These are phyloP conservation scores for Orthonyx spaldingii DNA, from an alignment of 2,113 vertebrate genomes.

Conservation along the genomic window DNA sequence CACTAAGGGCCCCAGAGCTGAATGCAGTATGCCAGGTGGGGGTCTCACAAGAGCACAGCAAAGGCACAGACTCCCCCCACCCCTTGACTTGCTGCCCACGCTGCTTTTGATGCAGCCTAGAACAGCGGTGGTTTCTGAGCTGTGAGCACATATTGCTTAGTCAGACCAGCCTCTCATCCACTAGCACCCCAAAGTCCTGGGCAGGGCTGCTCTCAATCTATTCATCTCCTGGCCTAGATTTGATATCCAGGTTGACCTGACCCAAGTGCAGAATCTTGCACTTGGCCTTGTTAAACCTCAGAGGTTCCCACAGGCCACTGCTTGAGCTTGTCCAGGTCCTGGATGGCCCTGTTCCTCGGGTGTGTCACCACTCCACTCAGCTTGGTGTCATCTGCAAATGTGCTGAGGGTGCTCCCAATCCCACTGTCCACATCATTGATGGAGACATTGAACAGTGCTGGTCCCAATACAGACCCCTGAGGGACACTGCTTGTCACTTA, in stretches of 20 bases:
- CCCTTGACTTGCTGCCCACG: not conserved
- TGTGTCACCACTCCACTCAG: not conserved
- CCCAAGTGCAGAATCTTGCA: not conserved
- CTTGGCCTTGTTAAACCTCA: not conserved
- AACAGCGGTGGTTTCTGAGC: not conserved
- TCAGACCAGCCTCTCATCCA: not conserved
- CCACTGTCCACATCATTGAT: fast-evolving
- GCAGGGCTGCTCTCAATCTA: not conserved
- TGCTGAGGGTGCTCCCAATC: not conserved
- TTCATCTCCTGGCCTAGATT: not conserved
- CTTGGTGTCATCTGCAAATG: not conserved
- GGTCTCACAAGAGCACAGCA: not conserved
- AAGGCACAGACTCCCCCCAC: not conserved
- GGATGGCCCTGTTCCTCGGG: not conserved
- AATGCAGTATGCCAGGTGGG: not conserved
- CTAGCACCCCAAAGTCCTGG: not conserved
- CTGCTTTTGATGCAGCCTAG: not conserved
- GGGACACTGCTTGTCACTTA: not conserved
- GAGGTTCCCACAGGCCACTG: not conserved
- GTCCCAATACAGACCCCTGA: not conserved
- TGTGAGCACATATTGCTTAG: not conserved
- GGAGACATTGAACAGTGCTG: not conserved
- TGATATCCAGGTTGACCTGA: not conserved
- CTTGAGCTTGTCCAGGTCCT: not conserved
- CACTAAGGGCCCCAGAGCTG: not conserved